Base-by-base conservation (phyloP, 2,888 invertebrate genomes). In the Pseudococcus longispinus region DNA sequence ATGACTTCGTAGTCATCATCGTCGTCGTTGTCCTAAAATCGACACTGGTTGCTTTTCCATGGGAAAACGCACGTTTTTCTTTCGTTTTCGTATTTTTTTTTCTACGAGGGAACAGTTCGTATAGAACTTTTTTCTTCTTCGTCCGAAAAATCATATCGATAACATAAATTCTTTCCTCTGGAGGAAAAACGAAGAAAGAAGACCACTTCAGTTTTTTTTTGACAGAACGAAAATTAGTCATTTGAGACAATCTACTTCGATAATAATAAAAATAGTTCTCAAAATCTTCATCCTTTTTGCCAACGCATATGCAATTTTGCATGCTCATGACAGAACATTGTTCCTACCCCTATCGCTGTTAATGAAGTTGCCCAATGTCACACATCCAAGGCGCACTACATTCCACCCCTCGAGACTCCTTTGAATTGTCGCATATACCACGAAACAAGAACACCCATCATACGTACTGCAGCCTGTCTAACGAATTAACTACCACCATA, bases 301-400 rank as follows among this genome's bases (percentile, higher is more conserved):
- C 44, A 46, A 15, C 15, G 8, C 13, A n/a, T n/a, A n/a, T n/a
- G n/a, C n/a, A n/a, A 46, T 3, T 15, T 3, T 46, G 15, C 44
- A 46, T 46, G 15, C 13, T 15, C 3, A 11, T 37, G 37, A 37
- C 37, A 37, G n/a, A n/a, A n/a, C 9, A 5, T 46, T 46, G n/a
- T 51, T 51, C n/a, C 6, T 9, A 70, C 70, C 70, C 70, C 18
- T 29, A 70, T 42, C 77, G 42, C n/a, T 1, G 70, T 23, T 42
- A 42, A 42, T 80, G n/a, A 80, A 42, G 77, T 80, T 80, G 77
- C 77, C 77, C 42, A 80, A 80, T n/a, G 42, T 42, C n/a, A 18
- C 42, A 20, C 2, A 80, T 37, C 15, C 23, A 13, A 32, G 77
- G 77, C 77, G 77, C 15, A 42, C 15, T 13, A 42, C 3, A 23